These are phyloP conservation scores for Leistus spinibarbis DNA, from an alignment of 2,888 invertebrate genomes.

Conservation along the genomic window DNA sequence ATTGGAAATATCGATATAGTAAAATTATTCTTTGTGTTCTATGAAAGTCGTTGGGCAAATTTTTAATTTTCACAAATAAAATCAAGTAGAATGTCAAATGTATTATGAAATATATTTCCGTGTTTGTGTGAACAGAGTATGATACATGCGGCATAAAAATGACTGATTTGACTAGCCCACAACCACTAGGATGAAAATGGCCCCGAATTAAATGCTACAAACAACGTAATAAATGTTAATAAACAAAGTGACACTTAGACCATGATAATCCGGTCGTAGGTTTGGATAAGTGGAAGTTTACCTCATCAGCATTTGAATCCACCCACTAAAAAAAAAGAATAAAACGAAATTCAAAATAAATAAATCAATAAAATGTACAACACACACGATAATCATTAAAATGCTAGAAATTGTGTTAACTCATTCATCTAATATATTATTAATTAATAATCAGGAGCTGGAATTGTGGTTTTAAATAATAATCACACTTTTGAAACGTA, in stretches of 20 bases:
- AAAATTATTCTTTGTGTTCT: too few species aligned
- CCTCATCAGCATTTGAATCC: conserved; percentile 71
- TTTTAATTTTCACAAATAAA: too few species aligned
- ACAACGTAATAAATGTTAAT: conserved; percentile 17
- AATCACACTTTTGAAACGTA: conserved; percentile 5
- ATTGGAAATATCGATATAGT: too few species aligned
- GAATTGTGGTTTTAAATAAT: background rate
- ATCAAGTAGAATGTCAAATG: too few species aligned
- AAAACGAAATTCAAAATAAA: conserved; percentile 18
- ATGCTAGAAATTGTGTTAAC: background rate
- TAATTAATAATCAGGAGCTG: background rate
- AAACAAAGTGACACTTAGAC: conserved; percentile 30
- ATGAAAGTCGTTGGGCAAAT: too few species aligned
- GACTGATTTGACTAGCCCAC: background rate
- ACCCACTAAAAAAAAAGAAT: conserved; percentile 62
- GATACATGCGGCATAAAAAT: background rate
- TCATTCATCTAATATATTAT: background rate
- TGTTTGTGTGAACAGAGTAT: conserved; percentile 27
- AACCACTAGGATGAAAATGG: background rate
- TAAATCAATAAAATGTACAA: background rate
- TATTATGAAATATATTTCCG: too few species aligned
- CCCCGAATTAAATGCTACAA: conserved; percentile 6
- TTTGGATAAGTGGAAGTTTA: conserved; percentile 52
- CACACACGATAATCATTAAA: too few species aligned
- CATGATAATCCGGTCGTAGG: conserved; percentile 11